phyloP scores from a whole-genome alignment of 1,140 invertebrate genomes.

The Atta cephalotes region DNA sequence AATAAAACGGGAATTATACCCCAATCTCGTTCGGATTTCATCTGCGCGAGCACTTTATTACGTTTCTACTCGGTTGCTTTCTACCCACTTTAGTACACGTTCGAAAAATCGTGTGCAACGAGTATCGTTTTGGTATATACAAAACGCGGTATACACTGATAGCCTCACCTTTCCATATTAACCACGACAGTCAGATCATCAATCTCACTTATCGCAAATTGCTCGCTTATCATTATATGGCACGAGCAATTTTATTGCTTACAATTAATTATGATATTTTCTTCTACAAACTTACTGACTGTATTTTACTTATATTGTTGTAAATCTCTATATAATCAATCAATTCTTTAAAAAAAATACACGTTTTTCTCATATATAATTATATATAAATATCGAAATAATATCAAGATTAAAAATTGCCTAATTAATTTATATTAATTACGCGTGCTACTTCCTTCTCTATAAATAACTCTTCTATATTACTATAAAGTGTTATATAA shows the following conservation, averaged over 20 bases:
- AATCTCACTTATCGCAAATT: not conserved
- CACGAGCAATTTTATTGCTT: not conserved
- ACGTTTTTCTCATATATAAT: not conserved
- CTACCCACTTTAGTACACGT: not conserved
- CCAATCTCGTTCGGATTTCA: conserved; percentile 75
- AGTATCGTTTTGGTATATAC: conserved; percentile 31
- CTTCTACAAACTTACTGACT: too few relatives aligned
- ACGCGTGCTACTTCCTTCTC: not conserved
- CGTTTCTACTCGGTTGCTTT: conserved; percentile 64
- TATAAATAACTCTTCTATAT: not conserved
- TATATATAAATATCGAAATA: not conserved
- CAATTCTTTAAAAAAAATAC: not conserved
- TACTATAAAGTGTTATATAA: not conserved
- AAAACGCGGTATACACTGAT: not conserved
- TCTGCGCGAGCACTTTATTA: conserved; percentile 75
- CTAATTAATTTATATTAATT: not conserved
- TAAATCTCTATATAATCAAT: not conserved
- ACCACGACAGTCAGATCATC: not conserved
- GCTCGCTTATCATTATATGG: not conserved
- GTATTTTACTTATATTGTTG: not conserved
- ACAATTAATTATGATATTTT: not conserved
- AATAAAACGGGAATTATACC: conserved; percentile 77
- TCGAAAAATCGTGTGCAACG: conserved; percentile 25
- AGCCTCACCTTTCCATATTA: not conserved
- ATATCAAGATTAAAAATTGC: not conserved